phyloP scores from a whole-genome alignment of 2,113 vertebrate genomes.

The Columba janthina region DNA sequence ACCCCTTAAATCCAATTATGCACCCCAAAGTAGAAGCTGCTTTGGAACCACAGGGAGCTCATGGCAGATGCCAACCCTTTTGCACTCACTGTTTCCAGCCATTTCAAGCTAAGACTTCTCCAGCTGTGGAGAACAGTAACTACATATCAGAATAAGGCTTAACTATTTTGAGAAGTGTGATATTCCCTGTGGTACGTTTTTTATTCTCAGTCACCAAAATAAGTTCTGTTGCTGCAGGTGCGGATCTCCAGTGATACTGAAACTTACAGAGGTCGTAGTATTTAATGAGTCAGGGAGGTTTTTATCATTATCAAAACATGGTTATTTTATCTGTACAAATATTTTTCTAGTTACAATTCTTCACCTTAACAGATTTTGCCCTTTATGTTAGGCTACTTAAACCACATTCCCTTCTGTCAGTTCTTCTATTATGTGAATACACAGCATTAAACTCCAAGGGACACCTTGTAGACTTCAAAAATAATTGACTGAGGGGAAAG shows the following conservation, averaged over 20 bases:
- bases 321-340: neutral
- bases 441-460: conserved; percentile 42
- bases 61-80: fast-evolving
- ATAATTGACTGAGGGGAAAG: neutral
- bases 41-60: neutral
- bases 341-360: neutral
- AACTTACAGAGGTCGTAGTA: neutral
- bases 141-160: neutral
- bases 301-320: neutral
- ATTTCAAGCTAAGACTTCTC: neutral
- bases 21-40: neutral
- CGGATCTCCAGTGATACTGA: neutral
- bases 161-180: neutral
- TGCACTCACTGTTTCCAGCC: neutral
- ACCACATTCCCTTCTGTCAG: conserved; percentile 48
- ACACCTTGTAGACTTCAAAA: conserved; percentile 47
- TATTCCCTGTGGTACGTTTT: neutral
- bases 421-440: conserved; percentile 36
- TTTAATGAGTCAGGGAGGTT: neutral
- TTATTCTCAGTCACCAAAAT: neutral
- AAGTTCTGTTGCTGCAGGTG: neutral
- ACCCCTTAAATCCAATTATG: neutral
- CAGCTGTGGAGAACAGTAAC: neutral
- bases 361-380: neutral
- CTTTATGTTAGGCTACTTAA: conserved; percentile 27